These are phyloP conservation scores for Augochlora pura DNA, from an alignment of 1,140 invertebrate species.

Conservation along the genomic window DNA sequence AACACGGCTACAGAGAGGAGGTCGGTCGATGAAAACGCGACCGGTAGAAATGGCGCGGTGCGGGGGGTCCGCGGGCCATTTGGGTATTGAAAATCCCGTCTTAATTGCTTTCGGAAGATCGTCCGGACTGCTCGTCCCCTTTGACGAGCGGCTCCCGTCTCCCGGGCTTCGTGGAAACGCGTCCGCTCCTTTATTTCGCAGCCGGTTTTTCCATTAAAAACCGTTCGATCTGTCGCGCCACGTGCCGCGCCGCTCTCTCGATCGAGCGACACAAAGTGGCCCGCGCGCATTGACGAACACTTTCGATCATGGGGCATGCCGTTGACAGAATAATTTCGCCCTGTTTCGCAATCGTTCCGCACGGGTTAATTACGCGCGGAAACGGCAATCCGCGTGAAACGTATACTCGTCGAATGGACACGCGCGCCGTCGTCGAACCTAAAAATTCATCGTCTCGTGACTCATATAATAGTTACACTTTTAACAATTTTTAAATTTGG, in stretches of 20 bases:
- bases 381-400: neutral
- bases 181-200: conserved; percentile 14
- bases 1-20: no score
- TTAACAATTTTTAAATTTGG: no score
- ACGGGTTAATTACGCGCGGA: neutral
- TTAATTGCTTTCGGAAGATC: conserved; percentile 3
- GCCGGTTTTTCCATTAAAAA: conserved; percentile 25
- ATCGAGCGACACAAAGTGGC: neutral
- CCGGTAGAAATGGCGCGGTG: neutral
- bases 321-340: neutral
- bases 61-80: neutral
- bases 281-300: neutral
- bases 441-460: no score
- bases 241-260: neutral
- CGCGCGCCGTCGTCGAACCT: neutral
- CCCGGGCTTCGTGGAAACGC: neutral
- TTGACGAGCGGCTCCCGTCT: neutral
- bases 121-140: conserved; percentile 10
- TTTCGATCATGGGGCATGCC: neutral
- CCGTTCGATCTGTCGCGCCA: neutral
- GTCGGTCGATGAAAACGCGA: neutral
- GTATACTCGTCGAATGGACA: neutral
- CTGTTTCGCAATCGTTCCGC: neutral
- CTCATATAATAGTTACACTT: no score
- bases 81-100: neutral